These are phyloP conservation scores for Geodia barretti DNA, from an alignment of 37 sponge, comb jelly and placozoan species.

Conservation along the genomic window DNA sequence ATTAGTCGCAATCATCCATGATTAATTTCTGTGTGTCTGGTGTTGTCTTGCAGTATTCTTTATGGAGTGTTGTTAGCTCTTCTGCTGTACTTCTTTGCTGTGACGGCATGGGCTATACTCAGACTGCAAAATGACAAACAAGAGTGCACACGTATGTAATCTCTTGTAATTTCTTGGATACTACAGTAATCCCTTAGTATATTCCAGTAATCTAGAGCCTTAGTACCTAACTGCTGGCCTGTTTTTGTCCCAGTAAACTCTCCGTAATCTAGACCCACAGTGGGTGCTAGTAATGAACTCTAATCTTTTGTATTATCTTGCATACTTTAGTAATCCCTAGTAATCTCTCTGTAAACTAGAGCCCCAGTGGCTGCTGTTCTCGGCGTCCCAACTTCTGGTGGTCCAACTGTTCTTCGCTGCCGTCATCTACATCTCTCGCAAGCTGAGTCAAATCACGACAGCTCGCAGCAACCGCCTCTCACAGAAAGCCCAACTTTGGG, in stretches of 20 bases:
- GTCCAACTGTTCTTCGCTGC: constrained; percentile 58
- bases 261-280: neutral
- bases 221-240: too few species aligned
- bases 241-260: neutral
- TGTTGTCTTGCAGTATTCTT: constrained; percentile 51
- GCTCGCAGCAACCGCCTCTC: constrained; percentile 33
- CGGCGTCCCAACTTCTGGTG: constrained; percentile 55
- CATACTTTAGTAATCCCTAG: too few species aligned
- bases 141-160: constrained; percentile 71
- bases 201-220: too few species aligned
- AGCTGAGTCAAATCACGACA: constrained; percentile 47
- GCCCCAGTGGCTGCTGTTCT: constrained; percentile 67
- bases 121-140: neutral
- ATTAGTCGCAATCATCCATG: too few species aligned
- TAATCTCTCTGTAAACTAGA: constrained; percentile 17
- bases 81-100: constrained; percentile 53
- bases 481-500: constrained; percentile 66
- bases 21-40: too few species aligned
- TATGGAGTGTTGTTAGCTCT: constrained; percentile 26
- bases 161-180: too few species aligned
- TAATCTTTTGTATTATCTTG: neutral
- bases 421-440: constrained; percentile 63
- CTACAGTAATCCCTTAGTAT: too few species aligned
- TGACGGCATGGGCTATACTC: constrained; percentile 56
- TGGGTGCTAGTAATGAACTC: too few species aligned